Conservation (phyloP, 2,797 vertebrate genomes). For the Anguilla anguilla region DNA sequence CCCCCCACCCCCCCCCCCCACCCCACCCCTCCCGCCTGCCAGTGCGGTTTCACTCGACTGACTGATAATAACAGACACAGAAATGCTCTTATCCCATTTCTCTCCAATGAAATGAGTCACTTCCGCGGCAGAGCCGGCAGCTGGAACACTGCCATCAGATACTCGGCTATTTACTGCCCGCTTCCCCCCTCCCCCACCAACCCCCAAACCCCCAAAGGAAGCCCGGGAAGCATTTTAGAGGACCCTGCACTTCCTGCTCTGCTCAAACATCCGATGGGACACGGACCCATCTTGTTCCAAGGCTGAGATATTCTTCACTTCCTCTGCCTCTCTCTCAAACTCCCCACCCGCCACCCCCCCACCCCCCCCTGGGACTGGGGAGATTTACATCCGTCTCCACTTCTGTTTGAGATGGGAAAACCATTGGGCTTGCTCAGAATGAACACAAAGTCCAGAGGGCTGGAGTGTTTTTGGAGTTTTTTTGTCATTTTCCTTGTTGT, state of each 20-base stretch:
- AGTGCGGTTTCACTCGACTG: slow-evolving; percentile 80
- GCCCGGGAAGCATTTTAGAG: slow-evolving; percentile 63
- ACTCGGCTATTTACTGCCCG: slow-evolving; percentile 79
- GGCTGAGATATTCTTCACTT: slow-evolving; percentile 55
- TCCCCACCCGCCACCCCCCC: slow-evolving; percentile 44
- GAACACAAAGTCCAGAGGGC: not conserved
- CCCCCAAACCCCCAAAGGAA: slow-evolving; percentile 64
- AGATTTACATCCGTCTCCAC: slow-evolving; percentile 34
- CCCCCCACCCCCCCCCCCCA: slow-evolving; percentile 43
- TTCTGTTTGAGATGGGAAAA: slow-evolving; percentile 39
- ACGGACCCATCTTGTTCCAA: slow-evolving; percentile 68
- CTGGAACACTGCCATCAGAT: slow-evolving; percentile 77
- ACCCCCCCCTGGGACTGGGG: slow-evolving; percentile 55
- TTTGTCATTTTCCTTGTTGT: not conserved
- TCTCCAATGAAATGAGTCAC: slow-evolving; percentile 73
- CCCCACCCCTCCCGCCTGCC: slow-evolving; percentile 61
- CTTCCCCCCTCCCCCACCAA: slow-evolving; percentile 53
- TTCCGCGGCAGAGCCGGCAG: slow-evolving; percentile 73
- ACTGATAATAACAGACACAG: slow-evolving; percentile 84
- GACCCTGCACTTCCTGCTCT: slow-evolving; percentile 70
- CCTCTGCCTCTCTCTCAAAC: slow-evolving; percentile 57
- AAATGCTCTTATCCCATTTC: slow-evolving; percentile 70
- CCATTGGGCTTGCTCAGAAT: not conserved
- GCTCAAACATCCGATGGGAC: slow-evolving; percentile 73
- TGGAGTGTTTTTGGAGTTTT: not conserved